A percentile compares a stretch with the other conserved stretches of the same genome.
These are phyloP conservation scores for Coluber constrictor DNA, from an alignment of 2,797 vertebrate species.

Conservation along the genomic window DNA sequence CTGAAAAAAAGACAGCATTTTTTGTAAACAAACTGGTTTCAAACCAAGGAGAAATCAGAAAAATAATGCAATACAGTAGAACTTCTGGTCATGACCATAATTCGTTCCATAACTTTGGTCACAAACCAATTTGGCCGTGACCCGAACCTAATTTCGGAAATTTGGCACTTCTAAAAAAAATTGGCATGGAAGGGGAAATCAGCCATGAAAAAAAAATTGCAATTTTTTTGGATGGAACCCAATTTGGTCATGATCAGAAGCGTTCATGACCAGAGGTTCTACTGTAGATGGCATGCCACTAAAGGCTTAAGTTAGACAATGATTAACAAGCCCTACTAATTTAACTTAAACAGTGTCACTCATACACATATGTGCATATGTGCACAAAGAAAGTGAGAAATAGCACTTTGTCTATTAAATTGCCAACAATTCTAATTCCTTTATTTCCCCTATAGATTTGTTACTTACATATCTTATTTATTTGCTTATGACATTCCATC, in stretches of 20 bases:
- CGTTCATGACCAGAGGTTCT: no score
- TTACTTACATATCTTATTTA: background rate
- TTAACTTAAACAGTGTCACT: background rate
- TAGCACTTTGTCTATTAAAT: background rate
- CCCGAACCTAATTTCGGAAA: no score
- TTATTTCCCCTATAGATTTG: background rate
- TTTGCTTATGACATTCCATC: background rate
- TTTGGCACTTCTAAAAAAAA: no score
- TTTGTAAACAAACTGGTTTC: background rate
- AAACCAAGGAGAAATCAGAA: background rate
- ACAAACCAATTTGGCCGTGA: no score
- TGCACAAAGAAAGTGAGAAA: background rate
- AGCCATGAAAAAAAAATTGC: no score
- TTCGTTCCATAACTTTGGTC: no score
- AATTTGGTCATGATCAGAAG: no score
- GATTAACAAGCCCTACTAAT: background rate
- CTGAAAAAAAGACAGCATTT: background rate
- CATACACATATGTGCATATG: background rate
- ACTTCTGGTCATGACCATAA: no score
- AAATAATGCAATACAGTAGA: background rate
- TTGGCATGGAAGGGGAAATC: no score
- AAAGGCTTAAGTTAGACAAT: background rate
- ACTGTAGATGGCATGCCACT: background rate
- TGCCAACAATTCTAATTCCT: background rate
- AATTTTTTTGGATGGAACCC: no score